Evolutionary conservation across 1,140 invertebrate species (phyloP).

Genomic region (Drosophila nebulosa): DNA sequence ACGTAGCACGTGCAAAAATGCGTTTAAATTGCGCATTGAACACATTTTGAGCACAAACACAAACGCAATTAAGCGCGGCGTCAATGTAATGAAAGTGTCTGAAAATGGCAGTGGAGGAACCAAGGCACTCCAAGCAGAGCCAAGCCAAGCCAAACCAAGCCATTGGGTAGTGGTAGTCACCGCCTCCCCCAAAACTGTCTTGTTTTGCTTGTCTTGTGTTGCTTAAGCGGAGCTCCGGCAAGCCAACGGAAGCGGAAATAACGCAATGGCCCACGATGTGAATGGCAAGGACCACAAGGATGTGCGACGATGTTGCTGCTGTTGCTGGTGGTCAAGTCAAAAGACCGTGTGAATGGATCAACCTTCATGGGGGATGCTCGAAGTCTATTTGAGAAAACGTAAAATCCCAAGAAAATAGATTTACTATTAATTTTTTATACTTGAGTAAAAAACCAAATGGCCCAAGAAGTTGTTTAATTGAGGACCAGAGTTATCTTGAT

Average conservation of each 20-base stretch:
- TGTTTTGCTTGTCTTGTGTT: conserved; percentile 13
- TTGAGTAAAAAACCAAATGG: neutral
- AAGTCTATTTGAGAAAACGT: neutral
- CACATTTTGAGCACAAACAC: conserved; percentile 65
- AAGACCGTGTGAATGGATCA: conserved; percentile 54
- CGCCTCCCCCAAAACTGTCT: conserved; percentile 4
- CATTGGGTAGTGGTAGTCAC: neutral
- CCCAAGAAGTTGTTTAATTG: neutral
- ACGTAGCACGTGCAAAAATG: conserved; percentile 72
- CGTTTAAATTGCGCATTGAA: conserved; percentile 65
- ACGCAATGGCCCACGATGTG: conserved; percentile 51
- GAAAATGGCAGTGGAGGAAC: conserved; percentile 1
- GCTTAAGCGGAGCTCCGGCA: conserved; percentile 35
- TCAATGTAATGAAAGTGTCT: conserved; percentile 62
- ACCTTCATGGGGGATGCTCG: neutral
- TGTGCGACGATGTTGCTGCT: conserved; percentile 36
- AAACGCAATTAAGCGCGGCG: conserved; percentile 75
- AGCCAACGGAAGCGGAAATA: conserved; percentile 69
- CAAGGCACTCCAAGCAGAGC: no score
- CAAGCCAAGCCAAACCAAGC: neutral
- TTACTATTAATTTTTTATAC: neutral
- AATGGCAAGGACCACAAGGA: conserved; percentile 9
- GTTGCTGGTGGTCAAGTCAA: conserved; percentile 29
- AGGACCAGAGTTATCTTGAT: neutral
- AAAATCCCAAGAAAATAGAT: neutral